Conservation (phyloP, 2,113 vertebrate species). For the Chaetorhynchus papuensis region DNA sequence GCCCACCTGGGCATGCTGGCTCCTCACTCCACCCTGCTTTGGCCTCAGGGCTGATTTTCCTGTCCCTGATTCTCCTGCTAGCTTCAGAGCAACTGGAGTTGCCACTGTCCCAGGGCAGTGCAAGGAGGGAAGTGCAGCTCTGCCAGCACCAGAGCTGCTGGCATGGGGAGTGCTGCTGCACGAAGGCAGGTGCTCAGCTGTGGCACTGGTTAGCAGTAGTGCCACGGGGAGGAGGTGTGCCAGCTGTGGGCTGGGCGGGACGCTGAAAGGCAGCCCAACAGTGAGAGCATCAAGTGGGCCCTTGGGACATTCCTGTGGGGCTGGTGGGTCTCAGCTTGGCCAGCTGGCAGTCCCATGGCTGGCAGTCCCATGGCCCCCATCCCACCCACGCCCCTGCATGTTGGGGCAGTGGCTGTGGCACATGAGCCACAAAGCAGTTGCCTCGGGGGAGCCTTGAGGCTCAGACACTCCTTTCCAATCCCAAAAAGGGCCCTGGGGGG, state of each 20-base stretch:
- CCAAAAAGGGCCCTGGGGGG: not conserved
- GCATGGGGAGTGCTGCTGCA: not conserved
- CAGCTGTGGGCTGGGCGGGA: not conserved
- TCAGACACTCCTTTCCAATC: not conserved
- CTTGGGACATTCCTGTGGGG: not conserved
- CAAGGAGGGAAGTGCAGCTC: not conserved
- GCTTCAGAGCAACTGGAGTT: not conserved
- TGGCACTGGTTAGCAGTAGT: not conserved
- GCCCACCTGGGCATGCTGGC: not conserved
- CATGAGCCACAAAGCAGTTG: accelerated
- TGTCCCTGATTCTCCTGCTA: not conserved
- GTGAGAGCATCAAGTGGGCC: not conserved
- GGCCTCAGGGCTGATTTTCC: not conserved
- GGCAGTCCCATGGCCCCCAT: accelerated
- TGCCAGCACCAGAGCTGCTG: accelerated
- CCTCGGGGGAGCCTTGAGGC: not conserved
- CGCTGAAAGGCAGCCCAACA: not conserved
- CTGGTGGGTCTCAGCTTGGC: not conserved
- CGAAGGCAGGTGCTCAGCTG: accelerated
- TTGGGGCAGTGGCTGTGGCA: accelerated
- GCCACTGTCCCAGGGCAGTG: accelerated
- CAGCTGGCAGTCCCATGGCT: not conserved
- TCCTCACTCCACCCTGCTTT: not conserved
- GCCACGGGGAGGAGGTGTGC: not conserved
- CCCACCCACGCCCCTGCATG: not conserved